Evolutionary conservation across 2,888 invertebrate genomes (phyloP).

Genomic region (Seira musarum): DNA sequence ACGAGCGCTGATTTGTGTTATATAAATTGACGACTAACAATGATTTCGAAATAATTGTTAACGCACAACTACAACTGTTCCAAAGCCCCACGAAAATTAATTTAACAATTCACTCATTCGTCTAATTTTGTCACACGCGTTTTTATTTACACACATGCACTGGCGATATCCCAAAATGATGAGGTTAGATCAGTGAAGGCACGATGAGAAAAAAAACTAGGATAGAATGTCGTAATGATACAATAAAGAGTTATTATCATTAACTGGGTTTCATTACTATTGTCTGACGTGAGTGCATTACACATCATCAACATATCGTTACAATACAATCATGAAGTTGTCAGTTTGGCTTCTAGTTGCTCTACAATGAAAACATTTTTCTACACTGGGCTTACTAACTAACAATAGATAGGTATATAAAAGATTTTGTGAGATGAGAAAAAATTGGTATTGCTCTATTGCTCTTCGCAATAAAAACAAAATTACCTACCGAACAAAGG

Average conservation of each 20-base stretch:
- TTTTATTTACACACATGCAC: background rate
- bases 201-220: background rate
- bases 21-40: conserved; percentile 7
- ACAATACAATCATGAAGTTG: no score
- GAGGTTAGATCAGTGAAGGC: background rate
- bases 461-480: no score
- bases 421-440: no score
- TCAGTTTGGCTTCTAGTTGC: background rate
- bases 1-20: no score
- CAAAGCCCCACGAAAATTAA: conserved; percentile 28
- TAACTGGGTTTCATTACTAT: conserved; percentile 34
- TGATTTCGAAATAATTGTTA: conserved; percentile 42
- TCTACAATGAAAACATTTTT: no score
- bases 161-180: background rate
- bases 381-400: no score
- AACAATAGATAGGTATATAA: no score
- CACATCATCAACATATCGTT: no score
- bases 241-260: conserved; percentile 25
- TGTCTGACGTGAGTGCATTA: conserved; percentile 22
- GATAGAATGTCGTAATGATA: conserved; percentile 25
- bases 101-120: conserved; percentile 33
- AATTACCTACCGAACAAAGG: no score
- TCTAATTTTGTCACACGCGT: conserved; percentile 39
- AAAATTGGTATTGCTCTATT: no score
- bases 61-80: conserved; percentile 28